Evolutionary conservation across 2,113 vertebrate genomes (phyloP).

Genomic region (Gadus macrocephalus): DNA sequence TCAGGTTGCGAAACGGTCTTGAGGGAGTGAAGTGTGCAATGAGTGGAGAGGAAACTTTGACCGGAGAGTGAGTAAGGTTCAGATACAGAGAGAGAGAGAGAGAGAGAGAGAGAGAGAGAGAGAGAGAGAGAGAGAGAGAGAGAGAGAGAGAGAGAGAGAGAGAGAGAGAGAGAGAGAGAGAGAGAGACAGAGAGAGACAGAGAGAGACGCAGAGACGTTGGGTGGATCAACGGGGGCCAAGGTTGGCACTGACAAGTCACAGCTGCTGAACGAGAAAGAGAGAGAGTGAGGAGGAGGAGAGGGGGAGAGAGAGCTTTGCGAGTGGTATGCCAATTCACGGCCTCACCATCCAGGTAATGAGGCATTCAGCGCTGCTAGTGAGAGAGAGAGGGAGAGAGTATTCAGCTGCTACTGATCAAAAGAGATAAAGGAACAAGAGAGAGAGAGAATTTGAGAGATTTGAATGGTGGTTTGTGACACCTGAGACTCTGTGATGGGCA

Average conservation of each 20-base stretch:
- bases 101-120: conserved; percentile 16
- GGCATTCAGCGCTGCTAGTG: conserved; percentile 33
- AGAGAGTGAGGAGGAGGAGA: neutral
- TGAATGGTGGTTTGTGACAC: neutral
- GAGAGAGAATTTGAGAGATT: neutral
- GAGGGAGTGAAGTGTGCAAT: conserved; percentile 1
- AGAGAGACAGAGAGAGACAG: neutral
- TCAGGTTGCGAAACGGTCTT: neutral
- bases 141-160: conserved; percentile 5
- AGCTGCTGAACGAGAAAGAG: neutral
- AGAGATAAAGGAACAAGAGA: neutral
- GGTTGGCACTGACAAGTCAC: neutral
- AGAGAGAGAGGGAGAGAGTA: conserved; percentile 14
- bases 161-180: conserved; percentile 18
- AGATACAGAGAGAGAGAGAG: conserved; percentile 17
- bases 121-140: conserved; percentile 18
- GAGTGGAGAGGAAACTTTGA: neutral
- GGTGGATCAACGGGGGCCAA: neutral
- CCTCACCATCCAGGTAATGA: conserved; percentile 50
- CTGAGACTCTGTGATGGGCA: neutral
- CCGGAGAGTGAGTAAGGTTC: neutral
- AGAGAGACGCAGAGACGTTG: neutral
- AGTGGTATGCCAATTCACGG: conserved; percentile 39
- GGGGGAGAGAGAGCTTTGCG: conserved; percentile 11
- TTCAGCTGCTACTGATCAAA: neutral